phyloP scores from a whole-genome alignment of 2,797 vertebrate genomes.

The Trachops cirrhosus region DNA sequence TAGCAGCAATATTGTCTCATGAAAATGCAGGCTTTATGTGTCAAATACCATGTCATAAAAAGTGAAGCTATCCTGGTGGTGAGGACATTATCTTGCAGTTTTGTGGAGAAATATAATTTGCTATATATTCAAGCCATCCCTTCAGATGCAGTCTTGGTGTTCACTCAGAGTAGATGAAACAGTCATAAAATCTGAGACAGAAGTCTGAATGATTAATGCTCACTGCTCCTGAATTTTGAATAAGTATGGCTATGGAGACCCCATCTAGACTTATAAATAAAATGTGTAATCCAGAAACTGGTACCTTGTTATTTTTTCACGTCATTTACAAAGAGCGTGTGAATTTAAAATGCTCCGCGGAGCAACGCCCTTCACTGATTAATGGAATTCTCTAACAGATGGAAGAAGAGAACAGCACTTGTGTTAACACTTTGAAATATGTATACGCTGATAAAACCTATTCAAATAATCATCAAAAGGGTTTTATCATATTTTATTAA shows the following conservation, averaged over 20 bases:
- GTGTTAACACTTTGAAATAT: constrained; percentile 16
- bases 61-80: not conserved
- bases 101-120: not conserved
- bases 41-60: not conserved
- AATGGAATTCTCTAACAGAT: not conserved
- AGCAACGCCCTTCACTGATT: not conserved
- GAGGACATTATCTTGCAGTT: not conserved
- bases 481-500: not conserved
- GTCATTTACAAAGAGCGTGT: not conserved
- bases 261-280: not conserved
- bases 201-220: not conserved
- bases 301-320: not conserved
- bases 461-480: not conserved
- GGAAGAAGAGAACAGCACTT: not conserved
- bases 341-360: not conserved
- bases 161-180: not conserved
- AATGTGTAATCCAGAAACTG: not conserved
- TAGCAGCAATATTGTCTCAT: not conserved
- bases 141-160: not conserved
- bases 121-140: not conserved
- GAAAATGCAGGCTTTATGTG: not conserved
- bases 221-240: not conserved
- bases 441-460: not conserved
- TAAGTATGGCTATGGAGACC: not conserved
- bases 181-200: not conserved